Conservation (phyloP, 1,140 invertebrate genomes). For the Mamestra configurata region DNA sequence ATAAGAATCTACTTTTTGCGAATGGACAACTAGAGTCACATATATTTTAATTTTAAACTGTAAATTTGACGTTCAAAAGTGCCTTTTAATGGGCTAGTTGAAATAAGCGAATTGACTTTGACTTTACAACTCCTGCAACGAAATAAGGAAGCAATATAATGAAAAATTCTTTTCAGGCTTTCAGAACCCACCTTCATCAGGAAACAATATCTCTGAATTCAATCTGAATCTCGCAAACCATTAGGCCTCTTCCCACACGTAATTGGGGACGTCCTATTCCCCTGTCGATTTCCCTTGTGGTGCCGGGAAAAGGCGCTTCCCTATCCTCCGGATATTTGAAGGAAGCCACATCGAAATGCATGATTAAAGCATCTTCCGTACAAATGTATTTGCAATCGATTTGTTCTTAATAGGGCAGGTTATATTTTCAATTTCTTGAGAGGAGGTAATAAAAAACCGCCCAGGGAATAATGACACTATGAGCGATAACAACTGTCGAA, state of each 20-base stretch:
- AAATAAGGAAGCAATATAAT: too few relatives aligned
- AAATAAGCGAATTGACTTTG: too few relatives aligned
- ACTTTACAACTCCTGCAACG: too few relatives aligned
- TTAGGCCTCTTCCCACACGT: background rate
- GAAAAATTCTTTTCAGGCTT: background rate
- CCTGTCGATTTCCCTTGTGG: background rate
- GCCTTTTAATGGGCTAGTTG: too few relatives aligned
- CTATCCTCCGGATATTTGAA: background rate
- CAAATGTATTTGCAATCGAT: background rate
- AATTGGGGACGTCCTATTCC: background rate
- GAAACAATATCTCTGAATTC: constrained; percentile 4
- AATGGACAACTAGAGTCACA: too few relatives aligned
- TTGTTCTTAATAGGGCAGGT: background rate
- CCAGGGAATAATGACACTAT: too few relatives aligned
- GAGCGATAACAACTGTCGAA: too few relatives aligned
- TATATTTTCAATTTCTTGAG: too few relatives aligned
- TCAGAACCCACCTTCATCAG: background rate
- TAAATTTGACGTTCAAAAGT: too few relatives aligned
- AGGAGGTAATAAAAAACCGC: too few relatives aligned
- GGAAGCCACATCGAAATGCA: background rate
- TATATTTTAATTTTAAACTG: too few relatives aligned
- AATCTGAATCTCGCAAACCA: background rate
- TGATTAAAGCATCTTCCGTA: background rate
- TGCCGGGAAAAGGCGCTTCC: background rate
- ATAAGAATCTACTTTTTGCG: too few relatives aligned